A percentile compares a stretch with the other conserved stretches of the same genome.
These are phyloP conservation scores for Micrasema longulum DNA, from an alignment of 1,140 invertebrate species.

Conservation along the genomic window DNA sequence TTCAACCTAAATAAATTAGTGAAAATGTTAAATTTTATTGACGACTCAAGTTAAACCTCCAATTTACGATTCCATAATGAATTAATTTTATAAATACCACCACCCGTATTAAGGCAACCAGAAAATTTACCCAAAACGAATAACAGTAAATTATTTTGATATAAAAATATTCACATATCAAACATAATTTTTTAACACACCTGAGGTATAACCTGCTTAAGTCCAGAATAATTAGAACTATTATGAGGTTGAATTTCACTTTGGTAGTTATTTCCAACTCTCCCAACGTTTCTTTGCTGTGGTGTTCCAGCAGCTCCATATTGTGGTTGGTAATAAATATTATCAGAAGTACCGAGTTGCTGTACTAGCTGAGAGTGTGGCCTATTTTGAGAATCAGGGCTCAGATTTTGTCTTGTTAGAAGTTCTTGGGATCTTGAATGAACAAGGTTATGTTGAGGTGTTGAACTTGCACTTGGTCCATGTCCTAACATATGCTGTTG, in stretches of 20 bases:
- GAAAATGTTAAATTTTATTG: slow-evolving; percentile 2
- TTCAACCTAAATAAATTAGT: slow-evolving; percentile 42
- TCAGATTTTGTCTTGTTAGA: slow-evolving; percentile 62
- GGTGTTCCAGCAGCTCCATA: slow-evolving; percentile 42
- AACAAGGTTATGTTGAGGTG: slow-evolving; percentile 52
- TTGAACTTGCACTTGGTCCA: slow-evolving; percentile 50
- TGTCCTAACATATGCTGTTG: slow-evolving; percentile 56
- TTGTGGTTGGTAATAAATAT: slow-evolving; percentile 52
- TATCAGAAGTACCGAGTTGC: slow-evolving; percentile 47
- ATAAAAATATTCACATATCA: background rate
- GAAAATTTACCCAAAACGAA: too few relatives aligned
- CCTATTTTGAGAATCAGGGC: slow-evolving; percentile 35
- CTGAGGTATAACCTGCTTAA: slow-evolving; percentile 20
- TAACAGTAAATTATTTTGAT: too few relatives aligned
- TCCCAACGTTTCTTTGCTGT: slow-evolving; percentile 28
- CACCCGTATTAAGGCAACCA: too few relatives aligned
- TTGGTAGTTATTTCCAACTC: slow-evolving; percentile 40
- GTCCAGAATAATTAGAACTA: slow-evolving; percentile 29
- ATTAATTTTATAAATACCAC: too few relatives aligned
- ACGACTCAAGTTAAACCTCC: too few relatives aligned
- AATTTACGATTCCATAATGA: too few relatives aligned
- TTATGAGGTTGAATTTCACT: slow-evolving; percentile 35
- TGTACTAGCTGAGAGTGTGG: slow-evolving; percentile 49
- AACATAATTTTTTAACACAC: too few relatives aligned
- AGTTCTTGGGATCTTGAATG: slow-evolving; percentile 70